Evolutionary conservation across 92 coral and sea anemone species (phyloP).

Genomic region (Parazoanthus swiftii): DNA sequence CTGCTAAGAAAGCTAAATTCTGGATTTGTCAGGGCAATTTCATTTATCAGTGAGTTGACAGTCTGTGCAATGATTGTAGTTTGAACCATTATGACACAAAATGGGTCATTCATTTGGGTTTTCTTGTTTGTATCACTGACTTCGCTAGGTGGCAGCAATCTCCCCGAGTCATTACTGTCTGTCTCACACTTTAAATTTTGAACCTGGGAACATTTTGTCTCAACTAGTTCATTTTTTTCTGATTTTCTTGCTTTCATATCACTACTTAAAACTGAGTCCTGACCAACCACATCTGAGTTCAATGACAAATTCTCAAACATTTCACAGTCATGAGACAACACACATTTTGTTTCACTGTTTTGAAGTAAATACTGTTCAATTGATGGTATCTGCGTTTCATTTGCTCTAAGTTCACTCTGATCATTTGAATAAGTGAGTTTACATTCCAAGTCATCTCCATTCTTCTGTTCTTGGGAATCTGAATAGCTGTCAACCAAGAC

Average conservation of each 20-base stretch:
- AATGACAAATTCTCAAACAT: conserved; percentile 9
- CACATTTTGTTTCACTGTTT: not conserved
- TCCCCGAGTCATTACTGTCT: not conserved
- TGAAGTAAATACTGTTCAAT: not conserved
- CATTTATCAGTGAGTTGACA: conserved; percentile 57
- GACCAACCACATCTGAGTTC: not conserved
- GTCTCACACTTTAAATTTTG: not conserved
- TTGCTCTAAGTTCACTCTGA: not conserved
- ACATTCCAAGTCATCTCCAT: not conserved
- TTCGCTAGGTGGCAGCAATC: not conserved
- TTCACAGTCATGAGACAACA: not conserved
- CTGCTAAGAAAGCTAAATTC: conserved; percentile 62
- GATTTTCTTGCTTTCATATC: not conserved
- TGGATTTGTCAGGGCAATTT: conserved; percentile 34
- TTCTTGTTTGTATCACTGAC: not conserved
- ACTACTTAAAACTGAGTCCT: not conserved
- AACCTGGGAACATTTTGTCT: not conserved
- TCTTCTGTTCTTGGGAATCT: not conserved
- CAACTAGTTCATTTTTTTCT: not conserved
- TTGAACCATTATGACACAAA: conserved; percentile 55
- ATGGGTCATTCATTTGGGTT: conserved; percentile 38
- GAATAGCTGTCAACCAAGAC: not conserved
- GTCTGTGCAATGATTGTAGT: conserved; percentile 63
- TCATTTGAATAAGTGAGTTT: not conserved
- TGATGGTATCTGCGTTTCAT: not conserved